These are phyloP conservation scores for Zootermopsis nevadensis DNA, from an alignment of 2,888 invertebrate species.

Conservation along the genomic window DNA sequence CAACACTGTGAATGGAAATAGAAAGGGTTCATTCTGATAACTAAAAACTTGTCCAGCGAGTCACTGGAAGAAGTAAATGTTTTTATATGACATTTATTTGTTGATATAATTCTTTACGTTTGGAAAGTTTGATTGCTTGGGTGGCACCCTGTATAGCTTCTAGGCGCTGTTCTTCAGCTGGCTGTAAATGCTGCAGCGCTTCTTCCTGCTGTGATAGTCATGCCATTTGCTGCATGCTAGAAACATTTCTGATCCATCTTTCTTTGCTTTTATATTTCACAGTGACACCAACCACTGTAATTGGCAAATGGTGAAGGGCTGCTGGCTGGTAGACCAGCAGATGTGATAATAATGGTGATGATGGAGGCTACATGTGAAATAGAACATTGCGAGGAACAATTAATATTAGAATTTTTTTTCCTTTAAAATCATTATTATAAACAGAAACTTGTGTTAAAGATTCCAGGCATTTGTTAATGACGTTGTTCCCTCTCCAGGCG, in stretches of 20 bases:
- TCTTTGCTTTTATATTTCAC: slow-evolving; percentile 40
- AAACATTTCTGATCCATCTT: slow-evolving; percentile 1
- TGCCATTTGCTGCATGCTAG: not conserved
- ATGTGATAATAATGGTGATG: slow-evolving; percentile 37
- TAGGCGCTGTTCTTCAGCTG: slow-evolving; percentile 1
- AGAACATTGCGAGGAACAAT: not conserved
- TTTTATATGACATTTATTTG: no score
- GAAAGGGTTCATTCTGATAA: no score
- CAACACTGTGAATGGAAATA: no score
- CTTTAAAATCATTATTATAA: not conserved
- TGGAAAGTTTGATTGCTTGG: slow-evolving; percentile 9
- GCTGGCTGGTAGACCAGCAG: slow-evolving; percentile 16
- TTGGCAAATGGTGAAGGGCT: slow-evolving; percentile 45
- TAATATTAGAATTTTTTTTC: slow-evolving; percentile 7
- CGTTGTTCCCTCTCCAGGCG: slow-evolving; percentile 19
- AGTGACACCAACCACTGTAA: slow-evolving; percentile 37
- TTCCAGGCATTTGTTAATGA: slow-evolving; percentile 28
- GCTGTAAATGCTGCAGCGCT: slow-evolving; percentile 1
- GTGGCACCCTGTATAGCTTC: not conserved
- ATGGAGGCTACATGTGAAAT: slow-evolving; percentile 28
- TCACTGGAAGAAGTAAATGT: no score
- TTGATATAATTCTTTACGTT: no score
- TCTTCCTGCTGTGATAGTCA: not conserved
- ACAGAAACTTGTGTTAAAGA: not conserved
- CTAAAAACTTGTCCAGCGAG: no score